A percentile compares a stretch with the other conserved stretches of the same genome.
Conservation (phyloP, 2,113 vertebrate genomes). For the Vulpes ferrilata region DNA sequence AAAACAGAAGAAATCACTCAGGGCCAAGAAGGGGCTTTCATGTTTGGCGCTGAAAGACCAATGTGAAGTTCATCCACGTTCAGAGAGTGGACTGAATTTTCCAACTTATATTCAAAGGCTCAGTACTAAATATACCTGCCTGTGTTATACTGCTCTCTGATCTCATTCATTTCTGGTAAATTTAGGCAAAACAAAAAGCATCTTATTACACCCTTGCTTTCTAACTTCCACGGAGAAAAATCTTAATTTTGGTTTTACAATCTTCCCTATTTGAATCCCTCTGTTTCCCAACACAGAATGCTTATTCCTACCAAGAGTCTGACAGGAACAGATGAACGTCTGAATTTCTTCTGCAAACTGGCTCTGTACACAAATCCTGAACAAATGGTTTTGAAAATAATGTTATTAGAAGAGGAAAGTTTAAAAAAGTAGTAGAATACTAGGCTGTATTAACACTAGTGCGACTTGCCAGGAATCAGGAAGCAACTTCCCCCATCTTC, state of each 20-base stretch:
- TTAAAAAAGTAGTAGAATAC: neutral
- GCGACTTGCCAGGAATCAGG: neutral
- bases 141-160: neutral
- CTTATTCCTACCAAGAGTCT: constrained; percentile 50
- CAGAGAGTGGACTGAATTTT: neutral
- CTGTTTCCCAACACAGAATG: constrained; percentile 22
- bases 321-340: constrained; percentile 62
- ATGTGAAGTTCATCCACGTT: neutral
- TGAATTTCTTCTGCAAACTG: constrained; percentile 63
- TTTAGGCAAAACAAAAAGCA: constrained; percentile 24
- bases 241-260: constrained; percentile 38
- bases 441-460: neutral
- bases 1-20: constrained; percentile 20
- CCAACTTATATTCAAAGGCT: constrained; percentile 6
- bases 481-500: constrained; percentile 4
- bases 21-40: neutral
- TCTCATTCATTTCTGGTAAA: constrained; percentile 5
- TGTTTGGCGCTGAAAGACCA: neutral
- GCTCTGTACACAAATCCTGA: constrained; percentile 34
- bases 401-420: neutral
- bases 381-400: constrained; percentile 70
- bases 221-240: constrained; percentile 23
- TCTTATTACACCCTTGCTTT: neutral
- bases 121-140: neutral
- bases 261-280: neutral